A percentile compares a stretch with the other conserved stretches of the same genome.
These are phyloP conservation scores for Clunio marinus DNA, from an alignment of 2,888 invertebrate species.

Conservation along the genomic window DNA sequence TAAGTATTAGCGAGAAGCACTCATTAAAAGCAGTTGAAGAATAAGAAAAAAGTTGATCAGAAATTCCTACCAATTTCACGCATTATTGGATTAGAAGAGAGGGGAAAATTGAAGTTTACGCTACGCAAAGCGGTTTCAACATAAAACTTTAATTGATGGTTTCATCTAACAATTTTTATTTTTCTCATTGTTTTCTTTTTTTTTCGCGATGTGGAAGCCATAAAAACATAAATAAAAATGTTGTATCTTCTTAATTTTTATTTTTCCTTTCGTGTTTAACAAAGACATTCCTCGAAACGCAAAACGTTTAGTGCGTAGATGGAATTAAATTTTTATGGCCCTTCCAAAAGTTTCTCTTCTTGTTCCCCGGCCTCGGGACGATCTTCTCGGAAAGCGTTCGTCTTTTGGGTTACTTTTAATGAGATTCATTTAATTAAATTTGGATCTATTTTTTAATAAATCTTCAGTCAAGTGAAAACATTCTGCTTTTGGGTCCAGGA, in stretches of 20 bases:
- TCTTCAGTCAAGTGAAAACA: slow-evolving; percentile 32
- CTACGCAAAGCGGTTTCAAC: not conserved
- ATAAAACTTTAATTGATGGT: not conserved
- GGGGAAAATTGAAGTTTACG: not conserved
- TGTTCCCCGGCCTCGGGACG: too few species aligned
- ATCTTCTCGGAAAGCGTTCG: not conserved
- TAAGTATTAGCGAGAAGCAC: not conserved
- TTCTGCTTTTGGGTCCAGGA: not conserved
- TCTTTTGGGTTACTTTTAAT: not conserved
- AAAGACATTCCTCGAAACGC: slow-evolving; percentile 14
- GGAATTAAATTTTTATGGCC: not conserved
- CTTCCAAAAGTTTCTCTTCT: not conserved
- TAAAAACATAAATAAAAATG: not conserved
- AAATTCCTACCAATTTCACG: slow-evolving; percentile 23
- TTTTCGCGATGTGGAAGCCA: not conserved
- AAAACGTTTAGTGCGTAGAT: slow-evolving; percentile 13
- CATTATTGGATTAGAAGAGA: slow-evolving; percentile 5
- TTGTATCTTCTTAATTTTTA: not conserved
- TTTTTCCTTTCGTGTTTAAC: not conserved
- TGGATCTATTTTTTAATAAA: slow-evolving; percentile 28
- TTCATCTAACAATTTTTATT: not conserved
- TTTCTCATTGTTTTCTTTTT: not conserved
- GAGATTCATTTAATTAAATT: slow-evolving; percentile 37
- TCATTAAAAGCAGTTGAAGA: not conserved
- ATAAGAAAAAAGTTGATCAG: not conserved